Conservation (phyloP, 2,888 invertebrate genomes). For the Cephus nigrinus region DNA sequence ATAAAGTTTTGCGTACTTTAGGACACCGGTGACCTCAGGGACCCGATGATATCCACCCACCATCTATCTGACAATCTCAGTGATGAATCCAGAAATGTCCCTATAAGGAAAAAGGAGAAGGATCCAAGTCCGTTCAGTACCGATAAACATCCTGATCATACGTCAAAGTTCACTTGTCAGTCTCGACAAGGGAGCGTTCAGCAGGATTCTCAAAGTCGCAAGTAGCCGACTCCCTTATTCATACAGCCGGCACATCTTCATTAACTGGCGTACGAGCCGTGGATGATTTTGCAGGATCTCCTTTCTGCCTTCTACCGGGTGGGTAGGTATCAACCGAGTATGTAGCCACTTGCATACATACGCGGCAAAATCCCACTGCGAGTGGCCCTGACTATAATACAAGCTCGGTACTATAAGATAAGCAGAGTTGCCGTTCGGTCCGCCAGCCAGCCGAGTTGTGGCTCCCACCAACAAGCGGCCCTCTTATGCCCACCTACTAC, state of each 20-base stretch:
- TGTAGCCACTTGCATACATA: conserved; percentile 13
- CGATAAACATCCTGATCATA: neutral
- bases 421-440: conserved; percentile 18
- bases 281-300: conserved; percentile 1
- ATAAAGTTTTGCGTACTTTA: neutral
- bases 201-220: neutral
- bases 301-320: conserved; percentile 2
- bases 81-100: neutral
- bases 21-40: neutral
- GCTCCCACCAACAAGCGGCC: conserved; percentile 18
- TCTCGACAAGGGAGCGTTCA: neutral
- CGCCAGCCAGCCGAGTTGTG: conserved; percentile 15
- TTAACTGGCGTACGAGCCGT: conserved; percentile 22
- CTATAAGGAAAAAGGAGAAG: neutral
- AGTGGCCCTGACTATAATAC: conserved; percentile 19
- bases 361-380: conserved; percentile 18
- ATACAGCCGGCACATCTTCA: conserved; percentile 42
- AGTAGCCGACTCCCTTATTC: conserved; percentile 28
- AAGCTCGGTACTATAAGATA: conserved; percentile 24
- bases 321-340: neutral
- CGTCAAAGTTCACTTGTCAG: neutral
- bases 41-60: neutral
- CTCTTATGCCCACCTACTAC: conserved; percentile 43
- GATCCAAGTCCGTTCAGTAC: neutral
- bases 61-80: neutral